Conservation (phyloP, 2,888 invertebrate species). For the Orchesellides sinensis region DNA sequence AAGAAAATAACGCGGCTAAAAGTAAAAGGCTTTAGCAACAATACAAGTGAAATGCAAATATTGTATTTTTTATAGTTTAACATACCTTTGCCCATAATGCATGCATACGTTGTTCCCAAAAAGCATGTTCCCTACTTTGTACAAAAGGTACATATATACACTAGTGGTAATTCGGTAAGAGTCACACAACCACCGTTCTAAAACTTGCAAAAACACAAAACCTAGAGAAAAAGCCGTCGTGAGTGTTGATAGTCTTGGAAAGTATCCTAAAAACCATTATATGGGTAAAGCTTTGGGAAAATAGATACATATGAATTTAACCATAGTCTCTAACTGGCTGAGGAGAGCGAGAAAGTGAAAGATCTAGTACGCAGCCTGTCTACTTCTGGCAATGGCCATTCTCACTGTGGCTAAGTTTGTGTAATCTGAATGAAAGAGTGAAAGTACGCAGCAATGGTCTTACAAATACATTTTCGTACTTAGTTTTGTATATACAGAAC, state of each 20-base stretch:
- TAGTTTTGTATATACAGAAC: not conserved
- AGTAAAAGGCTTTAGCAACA: conserved; percentile 18
- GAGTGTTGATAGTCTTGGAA: conserved; percentile 30
- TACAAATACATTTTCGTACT: not conserved
- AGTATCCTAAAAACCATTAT: conserved; percentile 36
- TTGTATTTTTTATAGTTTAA: conserved; percentile 23
- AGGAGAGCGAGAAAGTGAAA: not conserved
- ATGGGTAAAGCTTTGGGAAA: conserved; percentile 48
- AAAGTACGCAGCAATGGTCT: not conserved
- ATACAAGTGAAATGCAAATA: conserved; percentile 55
- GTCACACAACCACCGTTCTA: conserved; percentile 3
- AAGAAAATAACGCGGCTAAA: conserved; percentile 2
- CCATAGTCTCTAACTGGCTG: not conserved
- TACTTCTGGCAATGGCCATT: conserved; percentile 9
- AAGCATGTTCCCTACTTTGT: not conserved
- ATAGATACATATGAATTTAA: conserved; percentile 48
- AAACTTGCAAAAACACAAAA: conserved; percentile 1
- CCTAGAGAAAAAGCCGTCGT: conserved; percentile 12
- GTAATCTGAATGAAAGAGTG: conserved; percentile 5
- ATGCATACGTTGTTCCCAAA: conserved; percentile 10
- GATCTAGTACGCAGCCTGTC: not conserved
- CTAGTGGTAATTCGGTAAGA: not conserved
- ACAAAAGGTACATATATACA: not conserved
- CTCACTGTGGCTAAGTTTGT: not conserved
- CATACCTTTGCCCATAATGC: no score